Evolutionary conservation across 1,140 invertebrate genomes (phyloP), one percentile per base, ranked within the genome.

Genomic region (Hypsibius dujardini): DNA sequence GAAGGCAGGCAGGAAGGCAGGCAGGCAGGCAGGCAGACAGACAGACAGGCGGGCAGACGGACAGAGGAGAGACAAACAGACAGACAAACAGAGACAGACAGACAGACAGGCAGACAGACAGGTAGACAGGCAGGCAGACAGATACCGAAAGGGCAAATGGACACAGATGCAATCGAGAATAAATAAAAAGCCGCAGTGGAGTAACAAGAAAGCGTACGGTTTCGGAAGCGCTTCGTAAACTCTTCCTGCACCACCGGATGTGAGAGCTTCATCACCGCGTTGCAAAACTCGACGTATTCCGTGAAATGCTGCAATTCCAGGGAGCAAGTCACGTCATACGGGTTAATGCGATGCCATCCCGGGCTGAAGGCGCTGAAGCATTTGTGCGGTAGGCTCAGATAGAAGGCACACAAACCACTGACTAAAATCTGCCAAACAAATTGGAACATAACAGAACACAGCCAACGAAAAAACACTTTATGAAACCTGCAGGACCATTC

Each of bases 341-440:
- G 62, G 3, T 42, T 42, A 42, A 67, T 42, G 3, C 42, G 7
- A 67, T 67, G 62, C 62, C 62, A 67, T 14, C 62, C 62, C 42
- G 62, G 62, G 42, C 62, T 42, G 42, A 42, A 67, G 3, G 42
- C 45, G 62, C 3, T 3, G 42, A 42, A 42, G 42, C 12, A 42
- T 3, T 67, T 42, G 12, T 42, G 7, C 45, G 62, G 62, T 3
- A 67, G 62, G 62, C 12, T 14, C 12, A 14, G 62, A 42, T 67
- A 67, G 62, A 67, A 67, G 7, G 62, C 42, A 67, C 62, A 14
- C 42, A 67, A 42, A 14, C 62, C 62, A 67, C 42, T 67, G 45
- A 67, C 42, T 3, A 67, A 42, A 14, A 67, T 42, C 62, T 67
- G 45, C 62, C 7, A 7, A 42, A 7, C 7, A 67, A 67, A 42